Evolutionary conservation across 1,140 invertebrate species (phyloP), one percentile per base, ranked within the genome.

Genomic region (Portunus trituberculatus): DNA sequence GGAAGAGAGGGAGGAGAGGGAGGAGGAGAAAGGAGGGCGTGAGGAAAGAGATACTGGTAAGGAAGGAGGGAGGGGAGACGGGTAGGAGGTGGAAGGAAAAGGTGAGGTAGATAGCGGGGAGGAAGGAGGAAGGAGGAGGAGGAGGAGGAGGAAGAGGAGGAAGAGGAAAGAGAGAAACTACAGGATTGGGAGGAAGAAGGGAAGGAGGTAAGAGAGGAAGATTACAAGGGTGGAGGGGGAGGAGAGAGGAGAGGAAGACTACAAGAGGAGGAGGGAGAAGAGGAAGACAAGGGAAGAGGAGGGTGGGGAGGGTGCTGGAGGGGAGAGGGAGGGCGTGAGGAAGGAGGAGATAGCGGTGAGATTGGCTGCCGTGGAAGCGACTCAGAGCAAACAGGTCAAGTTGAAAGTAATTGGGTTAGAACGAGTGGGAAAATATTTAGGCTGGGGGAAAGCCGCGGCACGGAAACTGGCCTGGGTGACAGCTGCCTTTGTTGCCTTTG

Each of bases 361-460:
- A 94, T 94, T 94, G 93, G 86, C 87, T n/a, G 88, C 52, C 88
- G 88, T 90, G 93, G 88, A 83, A 94, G 88, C 93, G 32, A 94
- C 87, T 94, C 93, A 45, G 88, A 91, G 67, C 93, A 94, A 94
- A 94, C 93, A 94, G 93, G 93, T 94, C 93, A 94, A 94, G 93
- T 94, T 94, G 93, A 90, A 91, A 45, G 88, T 94, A 91, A 94
- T 91, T 94, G 88, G 32, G 93, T 94, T 94, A 94, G 29, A 67
- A 67, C 25, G 93, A 90, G 87, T 90, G 88, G 67, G 52, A 94
- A 94, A 94, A 94, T 94, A 94, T 94, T 94, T 94, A 90, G 93
- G 88, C 87, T 76, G 59, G 88, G 92, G 92, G 92, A 93, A 76
- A 93, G 92, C 82, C 76, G 28, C 31, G 76, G 32, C 32, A 25